Base-by-base conservation (phyloP, 1,140 invertebrate genomes). In the Drosophila sproati region DNA sequence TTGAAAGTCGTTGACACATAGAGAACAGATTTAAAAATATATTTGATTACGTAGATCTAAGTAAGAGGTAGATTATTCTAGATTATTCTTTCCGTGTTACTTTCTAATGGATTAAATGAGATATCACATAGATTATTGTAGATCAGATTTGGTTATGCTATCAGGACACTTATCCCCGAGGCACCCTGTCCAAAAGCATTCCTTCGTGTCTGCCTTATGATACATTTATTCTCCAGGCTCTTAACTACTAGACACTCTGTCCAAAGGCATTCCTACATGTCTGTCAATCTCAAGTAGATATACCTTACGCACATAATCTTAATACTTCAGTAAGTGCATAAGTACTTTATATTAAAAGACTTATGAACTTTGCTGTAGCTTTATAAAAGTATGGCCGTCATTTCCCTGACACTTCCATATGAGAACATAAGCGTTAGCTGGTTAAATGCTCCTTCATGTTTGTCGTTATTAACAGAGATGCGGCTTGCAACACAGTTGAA, bases 351-450 rank as follows among this genome's bases (percentile, higher is more conserved):
- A 7, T 28, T 37, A 6, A 3, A 43, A 29, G 8, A n/a, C 29
- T 45, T 7, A 48, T 51, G 55, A 68, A 50, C 55, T 68, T 41
- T 68, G 45, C 34, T 57, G n/a, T 29, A 32, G 45, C 35, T 29
- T 60, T 7, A 28, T 4, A 12, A 37, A 45, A 31, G 37, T 39
- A 47, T 4, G 12, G 12, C 32, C 20, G 48, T 60, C 41, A 41
- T 51, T 73, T 73, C 63, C 63, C 68, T 73, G 70, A 73, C 63
- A 68, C 55, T 31, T 51, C 54, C 31, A 60, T 52, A 37, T 31
- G 7, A 61, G 67, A 61, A 8, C 37, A 29, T 35, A 5, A 57
- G 12, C 20, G 12, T 34, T 34, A 20, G 43, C 28, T 54, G 56
- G 20, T 34, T 35, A 34, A 31, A 37, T 12, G 48, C 34, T 56